Percentiles rank a stretch among this genome's conserved stretches.
phyloP scores from a whole-genome alignment of 2,797 vertebrate species.

The Corythornis leucogaster region DNA sequence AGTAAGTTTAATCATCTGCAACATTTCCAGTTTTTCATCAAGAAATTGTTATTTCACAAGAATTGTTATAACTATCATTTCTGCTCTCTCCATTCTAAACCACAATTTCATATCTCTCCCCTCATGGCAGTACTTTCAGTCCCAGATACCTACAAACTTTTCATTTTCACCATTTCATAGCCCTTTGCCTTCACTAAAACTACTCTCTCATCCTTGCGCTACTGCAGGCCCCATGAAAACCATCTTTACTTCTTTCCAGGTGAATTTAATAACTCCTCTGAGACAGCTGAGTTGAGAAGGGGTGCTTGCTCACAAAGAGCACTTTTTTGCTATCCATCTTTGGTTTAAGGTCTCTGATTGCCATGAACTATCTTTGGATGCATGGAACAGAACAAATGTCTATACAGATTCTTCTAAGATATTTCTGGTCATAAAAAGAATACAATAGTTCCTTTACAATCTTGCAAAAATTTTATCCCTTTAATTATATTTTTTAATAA shows the following conservation, averaged over 20 bases:
- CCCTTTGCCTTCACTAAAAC: not conserved
- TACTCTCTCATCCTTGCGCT: not conserved
- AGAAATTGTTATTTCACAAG: not conserved
- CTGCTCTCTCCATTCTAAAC: not conserved
- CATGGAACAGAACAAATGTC: not conserved
- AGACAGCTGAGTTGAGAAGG: not conserved
- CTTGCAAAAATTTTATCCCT: not conserved
- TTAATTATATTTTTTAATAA: not conserved
- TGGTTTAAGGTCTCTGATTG: not conserved
- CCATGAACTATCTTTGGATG: not conserved
- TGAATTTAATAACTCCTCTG: not conserved
- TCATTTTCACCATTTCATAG: not conserved
- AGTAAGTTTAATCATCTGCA: not conserved
- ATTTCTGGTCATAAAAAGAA: not conserved
- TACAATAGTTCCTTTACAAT: not conserved
- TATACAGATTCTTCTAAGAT: not conserved
- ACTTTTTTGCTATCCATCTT: not conserved
- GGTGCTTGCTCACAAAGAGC: rapidly evolving
- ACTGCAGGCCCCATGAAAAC: not conserved
- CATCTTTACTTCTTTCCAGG: not conserved
- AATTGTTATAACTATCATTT: not conserved
- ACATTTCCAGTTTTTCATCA: not conserved
- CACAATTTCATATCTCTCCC: not conserved
- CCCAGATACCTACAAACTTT: not conserved
- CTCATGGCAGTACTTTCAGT: not conserved